Evolutionary conservation across 2,113 vertebrate genomes (phyloP).

Genomic region (Centropristis striata): DNA sequence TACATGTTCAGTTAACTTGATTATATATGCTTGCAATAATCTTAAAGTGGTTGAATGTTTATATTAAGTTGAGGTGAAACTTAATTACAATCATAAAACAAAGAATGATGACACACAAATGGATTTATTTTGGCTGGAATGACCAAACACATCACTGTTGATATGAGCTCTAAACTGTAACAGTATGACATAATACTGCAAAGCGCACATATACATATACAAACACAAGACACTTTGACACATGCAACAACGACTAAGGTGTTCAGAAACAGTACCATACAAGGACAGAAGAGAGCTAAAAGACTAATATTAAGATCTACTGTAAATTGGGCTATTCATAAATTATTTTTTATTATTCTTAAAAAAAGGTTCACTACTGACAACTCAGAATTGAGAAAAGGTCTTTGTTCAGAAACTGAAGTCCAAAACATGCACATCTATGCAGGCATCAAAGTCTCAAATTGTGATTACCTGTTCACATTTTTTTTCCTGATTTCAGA

Average conservation of each 20-base stretch:
- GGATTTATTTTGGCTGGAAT: slow-evolving; percentile 70
- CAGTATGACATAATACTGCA: slow-evolving; percentile 42
- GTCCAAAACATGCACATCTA: neutral
- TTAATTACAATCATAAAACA: neutral
- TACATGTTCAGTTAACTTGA: neutral
- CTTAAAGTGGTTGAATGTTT: neutral
- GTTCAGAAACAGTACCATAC: slow-evolving; percentile 60
- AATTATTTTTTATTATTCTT: slow-evolving; percentile 15
- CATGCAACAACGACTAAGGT: slow-evolving; percentile 65
- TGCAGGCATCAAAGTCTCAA: slow-evolving; percentile 14
- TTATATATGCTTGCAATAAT: neutral
- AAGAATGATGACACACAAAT: slow-evolving; percentile 48
- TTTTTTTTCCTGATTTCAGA: neutral
- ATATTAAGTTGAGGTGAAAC: neutral
- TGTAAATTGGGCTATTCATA: slow-evolving; percentile 31
- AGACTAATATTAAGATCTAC: slow-evolving; percentile 46
- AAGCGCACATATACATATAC: slow-evolving; percentile 55
- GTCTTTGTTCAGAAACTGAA: neutral
- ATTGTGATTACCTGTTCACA: slow-evolving; percentile 14
- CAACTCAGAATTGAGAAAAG: neutral
- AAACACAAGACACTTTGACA: slow-evolving; percentile 64
- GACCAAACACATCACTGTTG: slow-evolving; percentile 61
- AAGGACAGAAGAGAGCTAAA: slow-evolving; percentile 35
- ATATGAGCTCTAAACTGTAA: slow-evolving; percentile 52
- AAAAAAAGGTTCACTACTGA: slow-evolving; percentile 11